Evolutionary conservation across 2,797 vertebrate species (phyloP).

Genomic region (Merluccius polli): DNA sequence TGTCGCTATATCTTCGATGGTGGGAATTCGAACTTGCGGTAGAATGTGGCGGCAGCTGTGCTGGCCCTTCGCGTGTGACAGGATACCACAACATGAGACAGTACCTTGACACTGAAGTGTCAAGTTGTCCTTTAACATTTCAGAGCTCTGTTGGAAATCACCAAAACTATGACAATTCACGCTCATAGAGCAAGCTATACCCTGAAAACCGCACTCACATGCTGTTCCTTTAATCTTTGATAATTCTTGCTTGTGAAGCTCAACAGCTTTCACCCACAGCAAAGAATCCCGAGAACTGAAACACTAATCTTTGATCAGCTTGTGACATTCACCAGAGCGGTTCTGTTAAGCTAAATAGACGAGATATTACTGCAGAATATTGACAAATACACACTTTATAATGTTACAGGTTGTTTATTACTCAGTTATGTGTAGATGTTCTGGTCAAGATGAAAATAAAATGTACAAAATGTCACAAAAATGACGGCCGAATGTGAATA

Average conservation of each 20-base stretch:
- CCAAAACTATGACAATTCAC: not conserved
- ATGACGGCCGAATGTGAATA: no score
- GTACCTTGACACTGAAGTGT: no score
- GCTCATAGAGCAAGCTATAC: not conserved
- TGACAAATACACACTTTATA: not conserved
- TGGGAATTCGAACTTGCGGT: not conserved
- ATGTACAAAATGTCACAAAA: not conserved
- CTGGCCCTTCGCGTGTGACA: not conserved
- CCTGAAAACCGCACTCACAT: not conserved
- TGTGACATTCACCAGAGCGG: not conserved
- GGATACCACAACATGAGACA: not conserved
- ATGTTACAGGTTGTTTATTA: not conserved
- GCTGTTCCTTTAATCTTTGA: not conserved
- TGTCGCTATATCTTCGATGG: not conserved
- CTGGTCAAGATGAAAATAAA: not conserved
- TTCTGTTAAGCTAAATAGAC: not conserved
- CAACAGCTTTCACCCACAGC: not conserved
- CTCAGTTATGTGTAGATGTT: not conserved
- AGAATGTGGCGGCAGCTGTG: not conserved
- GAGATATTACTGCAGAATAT: not conserved
- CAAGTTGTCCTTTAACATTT: not conserved
- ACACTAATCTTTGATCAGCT: constrained; percentile 2
- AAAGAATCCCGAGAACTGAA: constrained; percentile 1
- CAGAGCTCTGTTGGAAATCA: not conserved
- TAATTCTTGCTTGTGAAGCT: not conserved